These are phyloP conservation scores for Nemurella pictetii DNA, from an alignment of 2,888 invertebrate species.

Conservation along the genomic window DNA sequence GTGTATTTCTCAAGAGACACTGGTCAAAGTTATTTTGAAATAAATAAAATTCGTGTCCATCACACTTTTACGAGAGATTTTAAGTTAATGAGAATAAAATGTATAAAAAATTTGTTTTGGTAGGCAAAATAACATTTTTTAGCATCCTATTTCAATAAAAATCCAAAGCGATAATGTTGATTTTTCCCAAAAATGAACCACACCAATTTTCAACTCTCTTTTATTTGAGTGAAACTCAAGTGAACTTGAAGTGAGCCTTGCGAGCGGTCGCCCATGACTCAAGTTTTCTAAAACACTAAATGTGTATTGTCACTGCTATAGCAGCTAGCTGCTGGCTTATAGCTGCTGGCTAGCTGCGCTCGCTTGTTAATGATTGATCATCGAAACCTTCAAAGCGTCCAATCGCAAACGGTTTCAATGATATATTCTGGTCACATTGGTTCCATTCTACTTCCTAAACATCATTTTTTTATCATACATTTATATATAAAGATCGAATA, in stretches of 20 bases:
- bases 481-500: too few species aligned
- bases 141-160: not conserved
- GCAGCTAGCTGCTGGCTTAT: too few species aligned
- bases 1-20: not conserved
- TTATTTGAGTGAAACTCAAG: too few species aligned
- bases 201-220: too few species aligned
- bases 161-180: not conserved
- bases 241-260: too few species aligned
- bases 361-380: not conserved
- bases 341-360: too few species aligned
- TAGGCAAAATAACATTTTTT: not conserved
- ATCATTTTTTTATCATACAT: not conserved
- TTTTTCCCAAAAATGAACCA: not conserved
- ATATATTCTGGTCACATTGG: not conserved
- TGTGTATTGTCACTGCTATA: not conserved
- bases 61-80: too few species aligned
- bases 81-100: too few species aligned
- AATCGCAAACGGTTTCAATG: not conserved
- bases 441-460: constrained; percentile 16
- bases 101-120: not conserved
- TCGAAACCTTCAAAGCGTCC: not conserved
- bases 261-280: not conserved
- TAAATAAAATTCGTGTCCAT: not conserved
- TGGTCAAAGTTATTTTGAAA: not conserved
- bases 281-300: not conserved